These are phyloP conservation scores for Hypomecis atomaria DNA, from an alignment of 2,888 invertebrate genomes.

Conservation along the genomic window DNA sequence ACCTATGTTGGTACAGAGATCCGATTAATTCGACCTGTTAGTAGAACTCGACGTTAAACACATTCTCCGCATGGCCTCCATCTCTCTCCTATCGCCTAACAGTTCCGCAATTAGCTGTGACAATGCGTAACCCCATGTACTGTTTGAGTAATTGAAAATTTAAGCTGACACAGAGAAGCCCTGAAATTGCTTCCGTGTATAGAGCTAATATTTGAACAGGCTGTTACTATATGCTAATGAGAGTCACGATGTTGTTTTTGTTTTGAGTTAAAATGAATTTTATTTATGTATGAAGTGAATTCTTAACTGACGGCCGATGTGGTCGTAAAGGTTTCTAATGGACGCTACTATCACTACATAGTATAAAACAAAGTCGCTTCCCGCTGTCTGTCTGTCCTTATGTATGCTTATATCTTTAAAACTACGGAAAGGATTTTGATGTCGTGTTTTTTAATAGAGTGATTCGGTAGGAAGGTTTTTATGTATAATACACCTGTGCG, in stretches of 20 bases:
- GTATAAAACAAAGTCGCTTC: too few relatives aligned
- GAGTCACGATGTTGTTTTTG: neutral
- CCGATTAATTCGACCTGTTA: conserved; percentile 75
- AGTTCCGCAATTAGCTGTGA: conserved; percentile 57
- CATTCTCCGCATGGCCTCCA: conserved; percentile 58
- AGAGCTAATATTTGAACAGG: conserved; percentile 14
- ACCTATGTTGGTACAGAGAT: conserved; percentile 55
- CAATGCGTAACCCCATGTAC: conserved; percentile 46
- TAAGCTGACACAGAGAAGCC: conserved; percentile 27
- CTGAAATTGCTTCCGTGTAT: conserved; percentile 22
- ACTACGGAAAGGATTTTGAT: too few relatives aligned
- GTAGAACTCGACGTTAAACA: conserved; percentile 71
- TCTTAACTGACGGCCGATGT: too few relatives aligned
- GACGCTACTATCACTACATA: too few relatives aligned
- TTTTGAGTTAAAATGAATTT: neutral
- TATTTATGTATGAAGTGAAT: too few relatives aligned
- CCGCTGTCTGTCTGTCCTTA: too few relatives aligned
- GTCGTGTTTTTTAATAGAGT: too few relatives aligned
- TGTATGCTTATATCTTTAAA: too few relatives aligned
- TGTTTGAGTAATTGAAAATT: conserved; percentile 57
- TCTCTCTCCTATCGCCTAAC: conserved; percentile 53
- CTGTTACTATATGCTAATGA: neutral
- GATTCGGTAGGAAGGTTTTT: too few relatives aligned
- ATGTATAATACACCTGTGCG: too few relatives aligned
- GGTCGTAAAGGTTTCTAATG: too few relatives aligned